Base-by-base conservation (phyloP, 2,797 vertebrate genomes). In the Acomys russatus region DNA sequence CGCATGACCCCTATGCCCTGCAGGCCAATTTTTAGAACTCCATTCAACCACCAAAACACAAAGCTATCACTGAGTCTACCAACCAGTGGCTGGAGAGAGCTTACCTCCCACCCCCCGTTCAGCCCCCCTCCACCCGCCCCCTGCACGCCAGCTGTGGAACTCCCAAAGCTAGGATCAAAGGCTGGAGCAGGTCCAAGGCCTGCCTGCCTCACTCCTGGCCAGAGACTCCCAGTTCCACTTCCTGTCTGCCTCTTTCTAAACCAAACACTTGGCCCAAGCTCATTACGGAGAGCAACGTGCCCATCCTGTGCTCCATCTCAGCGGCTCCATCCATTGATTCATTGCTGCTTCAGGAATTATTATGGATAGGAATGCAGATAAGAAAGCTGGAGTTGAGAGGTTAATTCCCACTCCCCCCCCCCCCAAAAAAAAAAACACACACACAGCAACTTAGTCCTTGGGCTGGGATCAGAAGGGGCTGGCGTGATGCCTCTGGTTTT, bases 231-330 rank as follows among this genome's bases (percentile, higher is more conserved):
- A 54, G 6, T 56, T 56, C 84, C 4, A 35, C 54, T 92, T 94
- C 77, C 86, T 51, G 35, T 28, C 91, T 89, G 78, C 66, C 84
- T 92, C 82, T 33, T 61, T 85, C 92, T 91, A 77, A 79, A 91
- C 71, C 64, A 84, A 56, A 64, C 6, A 18, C 9, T 8, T 4
- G 18, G 4, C 12, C 33, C 89, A 56, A 73, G 80, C 77, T 84
- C 70, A 35, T 35, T 0, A 0, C 3, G 0, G 4, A 3, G 23
- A 35, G 28, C 0, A 2, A 35, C 8, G 35, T 14, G 63, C 64
- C 35, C 28, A 7, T 56, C n/a, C 2, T 6, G n/a, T 7, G 25
- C 73, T 28, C 0, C 0, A 9, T 68, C 66, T 77, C 15, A 0
- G 20, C 3, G 0, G 56, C 83, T 44, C 33, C 33, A 12, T 3